These are phyloP conservation scores for Elephas maximus DNA, from an alignment of 2,113 vertebrate genomes.

Conservation along the genomic window DNA sequence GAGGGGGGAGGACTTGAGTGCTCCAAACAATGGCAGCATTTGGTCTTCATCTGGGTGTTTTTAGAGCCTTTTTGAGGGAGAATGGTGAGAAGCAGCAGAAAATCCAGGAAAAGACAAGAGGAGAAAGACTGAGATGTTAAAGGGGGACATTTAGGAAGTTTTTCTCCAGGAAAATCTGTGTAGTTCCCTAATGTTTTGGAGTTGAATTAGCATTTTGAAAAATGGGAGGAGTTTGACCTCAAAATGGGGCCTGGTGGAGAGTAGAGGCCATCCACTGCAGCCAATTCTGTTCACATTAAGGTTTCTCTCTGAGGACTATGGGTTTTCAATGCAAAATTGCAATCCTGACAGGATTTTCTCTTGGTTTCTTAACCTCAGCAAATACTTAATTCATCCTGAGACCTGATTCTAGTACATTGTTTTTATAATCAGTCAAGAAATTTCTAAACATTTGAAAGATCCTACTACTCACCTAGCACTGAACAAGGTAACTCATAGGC, in stretches of 20 bases:
- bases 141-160: background rate
- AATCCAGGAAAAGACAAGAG: background rate
- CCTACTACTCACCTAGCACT: background rate
- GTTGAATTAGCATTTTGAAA: background rate
- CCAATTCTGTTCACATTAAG: background rate
- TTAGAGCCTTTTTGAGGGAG: background rate
- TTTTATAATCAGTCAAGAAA: background rate
- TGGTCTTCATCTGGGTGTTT: background rate
- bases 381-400: background rate
- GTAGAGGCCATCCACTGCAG: background rate
- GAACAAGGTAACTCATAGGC: background rate
- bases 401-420: background rate
- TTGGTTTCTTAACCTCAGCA: constrained; percentile 8
- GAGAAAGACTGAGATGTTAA: background rate
- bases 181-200: background rate
- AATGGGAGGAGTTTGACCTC: background rate
- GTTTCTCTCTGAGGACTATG: background rate
- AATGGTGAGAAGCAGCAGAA: background rate
- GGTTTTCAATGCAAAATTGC: background rate
- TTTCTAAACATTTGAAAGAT: background rate
- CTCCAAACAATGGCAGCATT: background rate
- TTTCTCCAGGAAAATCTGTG: background rate
- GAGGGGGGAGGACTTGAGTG: background rate
- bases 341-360: background rate
- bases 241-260: background rate